Base-by-base conservation (phyloP, 2,797 vertebrate species). In the Aselliscus stoliczkanus region DNA sequence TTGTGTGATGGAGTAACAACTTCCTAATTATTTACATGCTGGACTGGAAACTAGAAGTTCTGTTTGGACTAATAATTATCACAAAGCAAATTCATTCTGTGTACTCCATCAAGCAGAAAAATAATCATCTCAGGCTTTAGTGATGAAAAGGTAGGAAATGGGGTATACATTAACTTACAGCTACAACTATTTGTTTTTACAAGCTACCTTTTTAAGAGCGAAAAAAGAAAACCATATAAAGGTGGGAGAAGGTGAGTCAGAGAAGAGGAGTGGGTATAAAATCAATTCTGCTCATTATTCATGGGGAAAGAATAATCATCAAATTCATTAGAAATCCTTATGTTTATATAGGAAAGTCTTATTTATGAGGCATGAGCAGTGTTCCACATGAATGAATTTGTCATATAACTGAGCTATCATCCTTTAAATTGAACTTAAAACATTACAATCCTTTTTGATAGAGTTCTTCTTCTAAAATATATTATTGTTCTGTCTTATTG, bases 401-500 rank as follows among this genome's bases (percentile, higher is more conserved):
- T 97, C 96, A 95, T 91, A 96, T 95, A 88, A 88, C 94, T 42
- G 86, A 96, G 92, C 96, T 75, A 88, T 93, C 77, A 73, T 94
- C 88, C 93, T 96, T 95, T 96, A 95, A 97, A 97, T 95, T 93
- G 95, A 96, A 96, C 96, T 97, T 96, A 96, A 97, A 96, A 95
- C 65, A 96, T 97, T 95, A 95, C 54, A 97, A 47, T 96, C 73
- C 85, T 87, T 94, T 97, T 60, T 96, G 96, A 96, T 97, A 73
- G 96, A 91, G 85, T 96, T 95, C 85, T 85, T 94, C 93, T 85
- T 90, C 93, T 86, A 64, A 97, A 97, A 96, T 96, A 91, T 93
- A 83, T 96, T 94, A 96, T 97, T 96, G 88, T 76, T 95, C 85
- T 95, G 90, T 95, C 96, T 95, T 96, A 95, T 82, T 95, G 96